Conservation (phyloP, 2,797 vertebrate species). For the Spinus olivaceus region DNA sequence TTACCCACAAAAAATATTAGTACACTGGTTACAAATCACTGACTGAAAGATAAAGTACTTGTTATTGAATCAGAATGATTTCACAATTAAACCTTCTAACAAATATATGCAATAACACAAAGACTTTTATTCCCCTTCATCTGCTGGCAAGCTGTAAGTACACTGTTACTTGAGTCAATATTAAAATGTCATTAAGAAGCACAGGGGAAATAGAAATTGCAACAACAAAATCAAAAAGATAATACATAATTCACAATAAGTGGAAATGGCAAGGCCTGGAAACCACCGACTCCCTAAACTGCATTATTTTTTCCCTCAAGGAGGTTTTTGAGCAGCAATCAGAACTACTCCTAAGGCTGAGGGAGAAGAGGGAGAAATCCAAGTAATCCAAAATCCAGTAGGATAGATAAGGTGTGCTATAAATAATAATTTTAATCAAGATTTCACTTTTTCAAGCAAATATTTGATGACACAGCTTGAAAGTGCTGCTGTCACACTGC, state of each 20-base stretch:
- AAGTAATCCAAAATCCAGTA: not conserved
- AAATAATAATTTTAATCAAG: not conserved
- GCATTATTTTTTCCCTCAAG: not conserved
- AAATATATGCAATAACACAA: not conserved
- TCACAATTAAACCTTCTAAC: not conserved
- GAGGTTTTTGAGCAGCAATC: not conserved
- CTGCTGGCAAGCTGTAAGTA: not conserved
- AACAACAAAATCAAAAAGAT: not conserved
- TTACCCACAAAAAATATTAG: not conserved
- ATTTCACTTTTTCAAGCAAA: not conserved
- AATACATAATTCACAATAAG: not conserved
- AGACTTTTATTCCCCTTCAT: not conserved
- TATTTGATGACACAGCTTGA: not conserved
- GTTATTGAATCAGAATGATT: not conserved
- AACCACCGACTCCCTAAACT: rapidly evolving
- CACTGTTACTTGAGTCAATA: not conserved
- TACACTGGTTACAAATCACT: not conserved
- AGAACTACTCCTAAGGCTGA: not conserved
- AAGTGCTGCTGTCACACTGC: not conserved
- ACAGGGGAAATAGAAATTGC: too few relatives aligned
- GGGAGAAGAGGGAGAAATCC: not conserved
- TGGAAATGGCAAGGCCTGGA: not conserved
- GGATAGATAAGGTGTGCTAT: not conserved
- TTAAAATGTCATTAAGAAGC: not conserved
- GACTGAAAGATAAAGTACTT: not conserved